These are phyloP conservation scores for Polylopha cassiicola DNA, from an alignment of 2,888 invertebrate genomes.

Conservation along the genomic window DNA sequence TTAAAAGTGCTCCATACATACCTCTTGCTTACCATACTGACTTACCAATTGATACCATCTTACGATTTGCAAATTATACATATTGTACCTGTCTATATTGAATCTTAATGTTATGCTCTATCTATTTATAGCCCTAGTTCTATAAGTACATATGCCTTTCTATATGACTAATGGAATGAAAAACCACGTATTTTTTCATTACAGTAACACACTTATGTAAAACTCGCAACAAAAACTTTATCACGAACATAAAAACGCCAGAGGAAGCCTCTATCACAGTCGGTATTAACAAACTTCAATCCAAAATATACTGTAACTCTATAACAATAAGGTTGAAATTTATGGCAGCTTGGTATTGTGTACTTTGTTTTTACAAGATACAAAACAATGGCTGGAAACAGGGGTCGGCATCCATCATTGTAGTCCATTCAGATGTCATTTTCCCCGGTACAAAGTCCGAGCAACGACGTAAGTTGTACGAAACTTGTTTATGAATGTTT, in stretches of 20 bases:
- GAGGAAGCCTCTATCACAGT: conserved; percentile 9
- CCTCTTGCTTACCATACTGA: too few species aligned
- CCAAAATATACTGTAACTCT: not conserved
- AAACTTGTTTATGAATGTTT: conserved; percentile 9
- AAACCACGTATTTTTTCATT: too few species aligned
- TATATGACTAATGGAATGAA: too few species aligned
- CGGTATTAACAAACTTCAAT: not conserved
- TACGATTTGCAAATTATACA: too few species aligned
- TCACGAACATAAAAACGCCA: not conserved
- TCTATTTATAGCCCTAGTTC: too few species aligned
- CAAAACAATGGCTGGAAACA: conserved; percentile 28
- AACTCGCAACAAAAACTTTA: not conserved
- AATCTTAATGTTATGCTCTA: too few species aligned
- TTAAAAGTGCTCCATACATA: too few species aligned
- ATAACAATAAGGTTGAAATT: not conserved
- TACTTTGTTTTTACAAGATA: conserved; percentile 20
- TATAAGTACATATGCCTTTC: too few species aligned
- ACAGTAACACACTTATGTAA: too few species aligned
- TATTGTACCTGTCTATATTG: too few species aligned
- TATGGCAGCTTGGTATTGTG: conserved; percentile 5
- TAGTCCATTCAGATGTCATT: conserved; percentile 34
- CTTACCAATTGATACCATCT: too few species aligned
- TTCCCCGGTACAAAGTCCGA: conserved; percentile 11
- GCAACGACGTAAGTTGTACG: conserved; percentile 19
- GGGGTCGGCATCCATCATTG: conserved; percentile 37